A percentile compares a stretch with the other conserved stretches of the same genome.
phyloP scores from a whole-genome alignment of 2,888 invertebrate species.

The Neria commutata region DNA sequence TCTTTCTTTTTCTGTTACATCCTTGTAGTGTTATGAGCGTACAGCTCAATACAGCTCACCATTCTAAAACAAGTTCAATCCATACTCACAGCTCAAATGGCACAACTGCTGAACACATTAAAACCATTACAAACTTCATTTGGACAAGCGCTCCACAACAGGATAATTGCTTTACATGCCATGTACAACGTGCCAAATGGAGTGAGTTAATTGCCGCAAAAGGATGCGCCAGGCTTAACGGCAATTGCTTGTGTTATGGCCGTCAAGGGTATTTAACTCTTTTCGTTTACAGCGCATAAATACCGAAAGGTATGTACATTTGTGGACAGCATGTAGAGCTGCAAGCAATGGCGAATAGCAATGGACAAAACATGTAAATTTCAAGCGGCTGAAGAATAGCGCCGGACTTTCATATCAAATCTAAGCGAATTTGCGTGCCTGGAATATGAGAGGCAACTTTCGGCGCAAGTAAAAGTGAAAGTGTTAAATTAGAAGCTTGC shows the following conservation, averaged over 20 bases:
- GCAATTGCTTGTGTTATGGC: not conserved
- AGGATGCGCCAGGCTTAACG: not conserved
- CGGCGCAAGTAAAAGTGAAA: not conserved
- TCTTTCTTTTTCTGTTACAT: no score
- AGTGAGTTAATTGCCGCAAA: not conserved
- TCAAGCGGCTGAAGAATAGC: no score
- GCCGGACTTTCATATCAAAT: no score
- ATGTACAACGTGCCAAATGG: not conserved
- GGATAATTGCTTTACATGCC: not conserved
- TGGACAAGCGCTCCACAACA: not conserved
- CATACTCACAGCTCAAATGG: not conserved
- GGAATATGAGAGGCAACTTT: not conserved
- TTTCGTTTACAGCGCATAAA: no score
- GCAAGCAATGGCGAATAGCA: no score
- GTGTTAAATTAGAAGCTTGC: not conserved
- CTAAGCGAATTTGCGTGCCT: not conserved
- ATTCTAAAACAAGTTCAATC: not conserved
- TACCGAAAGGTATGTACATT: no score
- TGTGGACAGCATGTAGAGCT: no score
- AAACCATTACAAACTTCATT: not conserved
- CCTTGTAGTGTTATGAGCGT: no score
- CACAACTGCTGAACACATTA: not conserved
- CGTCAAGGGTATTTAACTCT: not conserved
- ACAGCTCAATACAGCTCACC: no score
- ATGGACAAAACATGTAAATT: no score